phyloP scores from a whole-genome alignment of 2,797 vertebrate genomes.

The Periophthalmus magnuspinnatus region DNA sequence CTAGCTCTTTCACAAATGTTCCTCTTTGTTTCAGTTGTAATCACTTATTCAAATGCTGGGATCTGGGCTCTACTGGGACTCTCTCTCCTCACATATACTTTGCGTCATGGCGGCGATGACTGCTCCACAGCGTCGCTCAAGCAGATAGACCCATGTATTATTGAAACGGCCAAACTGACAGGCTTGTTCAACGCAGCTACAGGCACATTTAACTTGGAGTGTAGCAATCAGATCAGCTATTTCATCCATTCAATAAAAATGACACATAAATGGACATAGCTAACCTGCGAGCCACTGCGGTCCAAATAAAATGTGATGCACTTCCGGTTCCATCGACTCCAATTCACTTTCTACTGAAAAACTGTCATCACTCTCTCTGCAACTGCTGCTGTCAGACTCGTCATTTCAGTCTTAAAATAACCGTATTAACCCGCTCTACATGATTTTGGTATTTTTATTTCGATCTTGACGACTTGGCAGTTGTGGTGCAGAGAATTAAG shows the following conservation, averaged over 20 bases:
- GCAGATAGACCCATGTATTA: neutral
- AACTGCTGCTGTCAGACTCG: too few relatives aligned
- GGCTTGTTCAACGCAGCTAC: neutral
- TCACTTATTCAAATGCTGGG: constrained; percentile 3
- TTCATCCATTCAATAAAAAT: neutral
- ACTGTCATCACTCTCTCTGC: too few relatives aligned
- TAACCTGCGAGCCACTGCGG: too few relatives aligned
- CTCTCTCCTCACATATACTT: neutral
- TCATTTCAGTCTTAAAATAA: too few relatives aligned
- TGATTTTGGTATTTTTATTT: too few relatives aligned
- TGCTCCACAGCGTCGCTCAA: constrained; percentile 4
- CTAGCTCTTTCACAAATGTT: neutral
- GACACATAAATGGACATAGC: too few relatives aligned
- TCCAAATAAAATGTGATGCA: too few relatives aligned
- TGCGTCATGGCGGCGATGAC: neutral
- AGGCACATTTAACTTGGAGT: neutral
- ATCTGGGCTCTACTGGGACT: neutral
- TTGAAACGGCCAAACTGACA: constrained; percentile 6
- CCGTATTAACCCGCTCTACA: too few relatives aligned
- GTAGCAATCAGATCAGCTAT: neutral
- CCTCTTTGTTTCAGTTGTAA: neutral
- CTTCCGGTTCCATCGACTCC: too few relatives aligned
- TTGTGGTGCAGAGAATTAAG: too few relatives aligned
- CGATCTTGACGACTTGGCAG: too few relatives aligned
- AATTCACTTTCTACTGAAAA: too few relatives aligned